A percentile compares a stretch with the other conserved stretches of the same genome.
Evolutionary conservation across 2,797 vertebrate genomes (phyloP).

Genomic region (Cichlasoma orientale): DNA sequence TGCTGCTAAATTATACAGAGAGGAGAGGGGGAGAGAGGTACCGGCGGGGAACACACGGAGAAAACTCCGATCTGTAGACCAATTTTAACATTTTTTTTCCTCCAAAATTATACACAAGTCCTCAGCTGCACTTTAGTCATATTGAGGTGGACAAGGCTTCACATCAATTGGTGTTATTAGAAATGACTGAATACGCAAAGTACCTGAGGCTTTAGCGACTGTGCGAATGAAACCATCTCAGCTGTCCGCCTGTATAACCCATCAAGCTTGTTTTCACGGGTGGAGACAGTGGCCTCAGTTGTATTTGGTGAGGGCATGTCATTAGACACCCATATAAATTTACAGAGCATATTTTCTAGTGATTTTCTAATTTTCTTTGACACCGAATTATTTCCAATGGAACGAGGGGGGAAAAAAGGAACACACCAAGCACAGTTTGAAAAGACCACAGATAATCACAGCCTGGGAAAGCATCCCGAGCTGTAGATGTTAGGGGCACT

Average conservation of each 20-base stretch:
- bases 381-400: constrained; percentile 37
- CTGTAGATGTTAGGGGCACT: constrained; percentile 52
- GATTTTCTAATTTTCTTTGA: constrained; percentile 59
- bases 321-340: constrained; percentile 55
- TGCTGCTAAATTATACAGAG: constrained; percentile 63
- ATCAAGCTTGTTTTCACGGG: constrained; percentile 31
- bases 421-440: constrained; percentile 8
- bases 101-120: constrained; percentile 47
- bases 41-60: constrained; percentile 5
- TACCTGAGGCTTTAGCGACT: constrained; percentile 27
- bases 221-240: constrained; percentile 39
- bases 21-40: constrained; percentile 23
- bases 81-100: constrained; percentile 34
- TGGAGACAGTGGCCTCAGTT: constrained; percentile 9
- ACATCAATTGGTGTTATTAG: constrained; percentile 55
- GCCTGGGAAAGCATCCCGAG: constrained; percentile 59
- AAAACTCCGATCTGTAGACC: constrained; percentile 32
- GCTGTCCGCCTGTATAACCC: constrained; percentile 35
- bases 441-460: constrained; percentile 54
- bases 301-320: constrained; percentile 25
- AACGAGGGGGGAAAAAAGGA: background rate
- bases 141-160: constrained; percentile 58
- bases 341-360: constrained; percentile 37
- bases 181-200: constrained; percentile 50
- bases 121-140: constrained; percentile 40